Evolutionary conservation across 2,113 vertebrate species (phyloP).

Genomic region (Formicarius rufipectus): DNA sequence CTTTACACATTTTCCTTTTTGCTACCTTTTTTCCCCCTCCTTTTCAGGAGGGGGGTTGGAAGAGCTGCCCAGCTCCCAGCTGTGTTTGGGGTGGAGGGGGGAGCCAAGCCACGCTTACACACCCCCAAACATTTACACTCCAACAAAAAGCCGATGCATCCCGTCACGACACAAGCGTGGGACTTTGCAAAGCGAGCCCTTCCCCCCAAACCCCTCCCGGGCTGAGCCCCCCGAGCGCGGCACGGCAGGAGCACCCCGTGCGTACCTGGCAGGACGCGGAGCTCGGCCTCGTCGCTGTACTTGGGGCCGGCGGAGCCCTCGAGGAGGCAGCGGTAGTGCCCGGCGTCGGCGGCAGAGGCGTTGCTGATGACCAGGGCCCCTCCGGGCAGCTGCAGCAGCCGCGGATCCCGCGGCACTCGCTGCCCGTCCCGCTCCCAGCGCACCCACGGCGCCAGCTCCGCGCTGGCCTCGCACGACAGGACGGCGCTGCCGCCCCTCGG

Average conservation of each 20-base stretch:
- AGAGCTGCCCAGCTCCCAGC: too few species aligned
- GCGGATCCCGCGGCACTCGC: conserved; percentile 68
- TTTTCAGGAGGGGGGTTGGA: too few species aligned
- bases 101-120: too few species aligned
- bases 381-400: conserved; percentile 77
- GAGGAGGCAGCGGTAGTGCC: conserved; percentile 88
- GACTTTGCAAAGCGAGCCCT: neutral
- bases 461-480: conserved; percentile 86
- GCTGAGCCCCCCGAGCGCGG: too few species aligned
- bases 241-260: too few species aligned
- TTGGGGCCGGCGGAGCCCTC: conserved; percentile 85
- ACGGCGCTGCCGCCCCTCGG: conserved; percentile 78
- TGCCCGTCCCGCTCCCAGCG: conserved; percentile 88
- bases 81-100: too few species aligned
- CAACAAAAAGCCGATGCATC: neutral
- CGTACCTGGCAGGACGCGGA: conserved; percentile 87
- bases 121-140: neutral
- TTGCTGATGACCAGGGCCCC: conserved; percentile 88
- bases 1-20: too few species aligned
- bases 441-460: conserved; percentile 84
- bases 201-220: neutral
- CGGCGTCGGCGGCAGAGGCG: conserved; percentile 79
- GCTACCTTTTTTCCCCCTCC: too few species aligned
- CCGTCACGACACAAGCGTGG: neutral
- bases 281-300: conserved; percentile 88